These are phyloP conservation scores for Hetaerina titia DNA, from an alignment of 2,888 invertebrate genomes.

Conservation along the genomic window DNA sequence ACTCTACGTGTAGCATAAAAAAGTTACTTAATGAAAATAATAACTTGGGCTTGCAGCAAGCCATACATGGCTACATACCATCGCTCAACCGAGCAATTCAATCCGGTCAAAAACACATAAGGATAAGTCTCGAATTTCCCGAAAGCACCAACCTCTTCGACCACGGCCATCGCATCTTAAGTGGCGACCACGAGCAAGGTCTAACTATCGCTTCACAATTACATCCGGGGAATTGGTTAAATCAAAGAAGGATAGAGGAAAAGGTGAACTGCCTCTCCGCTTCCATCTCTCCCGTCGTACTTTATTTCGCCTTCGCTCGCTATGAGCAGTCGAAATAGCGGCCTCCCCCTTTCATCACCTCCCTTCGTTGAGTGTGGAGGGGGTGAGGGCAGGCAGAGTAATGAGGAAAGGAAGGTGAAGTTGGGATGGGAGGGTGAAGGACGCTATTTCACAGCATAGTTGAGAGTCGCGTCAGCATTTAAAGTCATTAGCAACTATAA, in stretches of 20 bases:
- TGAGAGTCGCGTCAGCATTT: constrained; percentile 39
- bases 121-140: no score
- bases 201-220: neutral
- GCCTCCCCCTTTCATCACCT: constrained; percentile 13
- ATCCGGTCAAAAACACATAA: no score
- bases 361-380: neutral
- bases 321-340: neutral
- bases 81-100: no score
- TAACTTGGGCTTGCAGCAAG: no score
- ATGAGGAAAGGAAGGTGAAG: constrained; percentile 13
- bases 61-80: no score
- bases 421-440: neutral
- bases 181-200: neutral
- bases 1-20: no score
- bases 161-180: neutral
- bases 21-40: no score
- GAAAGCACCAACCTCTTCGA: neutral
- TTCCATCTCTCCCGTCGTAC: neutral
- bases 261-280: neutral
- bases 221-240: neutral
- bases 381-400: neutral
- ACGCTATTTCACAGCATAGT: constrained; percentile 14
- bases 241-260: neutral
- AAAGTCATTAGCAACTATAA: constrained; percentile 39
- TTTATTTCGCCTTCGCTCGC: constrained; percentile 48